These are phyloP conservation scores for Sepiola atlantica DNA, from an alignment of 2,888 invertebrate species.

Conservation along the genomic window DNA sequence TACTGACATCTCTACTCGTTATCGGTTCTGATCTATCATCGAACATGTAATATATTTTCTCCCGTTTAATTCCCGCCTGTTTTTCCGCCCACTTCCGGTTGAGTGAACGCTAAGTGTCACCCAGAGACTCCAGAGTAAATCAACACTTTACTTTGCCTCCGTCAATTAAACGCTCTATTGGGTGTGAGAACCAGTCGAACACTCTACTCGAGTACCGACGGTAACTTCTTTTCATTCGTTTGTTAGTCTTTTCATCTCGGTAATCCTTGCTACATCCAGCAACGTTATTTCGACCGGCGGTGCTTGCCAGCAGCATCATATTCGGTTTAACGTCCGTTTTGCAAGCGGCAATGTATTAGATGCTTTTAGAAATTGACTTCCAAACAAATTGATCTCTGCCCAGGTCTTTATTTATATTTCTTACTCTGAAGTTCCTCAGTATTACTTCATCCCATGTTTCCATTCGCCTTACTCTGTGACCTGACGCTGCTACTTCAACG, in stretches of 20 bases:
- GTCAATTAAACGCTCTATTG: constrained; percentile 32
- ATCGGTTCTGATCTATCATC: background rate
- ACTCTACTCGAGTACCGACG: background rate
- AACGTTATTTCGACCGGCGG: too few relatives aligned
- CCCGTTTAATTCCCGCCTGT: background rate
- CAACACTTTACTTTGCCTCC: background rate
- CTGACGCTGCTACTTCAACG: too few relatives aligned
- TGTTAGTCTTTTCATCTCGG: background rate
- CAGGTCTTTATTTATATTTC: too few relatives aligned
- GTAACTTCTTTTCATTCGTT: background rate
- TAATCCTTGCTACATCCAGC: background rate
- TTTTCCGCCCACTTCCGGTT: background rate
- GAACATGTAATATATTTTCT: background rate
- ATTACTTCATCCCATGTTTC: too few relatives aligned
- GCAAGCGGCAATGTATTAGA: too few relatives aligned
- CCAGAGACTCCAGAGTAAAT: background rate
- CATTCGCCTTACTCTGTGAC: too few relatives aligned
- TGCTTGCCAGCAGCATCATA: too few relatives aligned
- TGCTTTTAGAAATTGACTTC: too few relatives aligned
- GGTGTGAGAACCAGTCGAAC: background rate
- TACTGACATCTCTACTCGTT: background rate
- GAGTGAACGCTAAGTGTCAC: constrained; percentile 18
- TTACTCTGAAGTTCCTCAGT: too few relatives aligned
- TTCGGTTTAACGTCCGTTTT: too few relatives aligned
- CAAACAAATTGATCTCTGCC: too few relatives aligned